Base-by-base conservation (phyloP, 2,797 vertebrate species). In the Megaceryle alcyon region DNA sequence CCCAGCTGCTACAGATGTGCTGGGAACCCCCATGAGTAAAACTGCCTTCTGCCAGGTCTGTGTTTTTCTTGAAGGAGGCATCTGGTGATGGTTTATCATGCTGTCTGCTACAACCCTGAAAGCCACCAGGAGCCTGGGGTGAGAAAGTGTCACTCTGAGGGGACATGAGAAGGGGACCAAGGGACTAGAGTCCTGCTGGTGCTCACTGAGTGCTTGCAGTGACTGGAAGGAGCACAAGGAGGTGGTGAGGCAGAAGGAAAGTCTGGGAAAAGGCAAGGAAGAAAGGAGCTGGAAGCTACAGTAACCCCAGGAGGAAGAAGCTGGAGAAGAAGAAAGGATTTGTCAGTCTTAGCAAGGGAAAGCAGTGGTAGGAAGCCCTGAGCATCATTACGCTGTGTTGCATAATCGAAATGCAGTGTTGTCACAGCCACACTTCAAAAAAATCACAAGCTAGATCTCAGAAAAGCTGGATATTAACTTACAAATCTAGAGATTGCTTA, bases 321-420 rank as follows among this genome's bases (percentile, higher is more conserved):
- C n/a, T 63, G 21, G 13, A 89, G 48, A 73, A 92, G 11, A 29
- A 87, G 63, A 86, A 85, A 89, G n/a, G 16, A 80, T 44, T 23
- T 72, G 60, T 13, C 21, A 44, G n/a, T 35, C 15, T 33, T 33
- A 68, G n/a, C 20, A 60, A 75, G 31, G 28, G 31, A 48, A 88
- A 59, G 51, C 77, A 11, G 69, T 2, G 3, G 37, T 12, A 64
- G 73, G 29, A 83, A 75, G 13, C 28, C 37, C 39, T 19, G 4
- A 79, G 26, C 35, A 68, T 54, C 2, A 0, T 71, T 82, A 14
- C 5, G 28, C n/a, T 19, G n/a, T 66, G 44, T 41, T 61, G 29
- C 21, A 19, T 54, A 54, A 83, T 39, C 0, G 0, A 28, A 72
- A 37, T 0, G 0, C 21, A 20, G 8, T 21, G 39, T 26, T 59